Evolutionary conservation across 1,140 invertebrate species (phyloP).

Genomic region (Pentalonia nigronervosa): DNA sequence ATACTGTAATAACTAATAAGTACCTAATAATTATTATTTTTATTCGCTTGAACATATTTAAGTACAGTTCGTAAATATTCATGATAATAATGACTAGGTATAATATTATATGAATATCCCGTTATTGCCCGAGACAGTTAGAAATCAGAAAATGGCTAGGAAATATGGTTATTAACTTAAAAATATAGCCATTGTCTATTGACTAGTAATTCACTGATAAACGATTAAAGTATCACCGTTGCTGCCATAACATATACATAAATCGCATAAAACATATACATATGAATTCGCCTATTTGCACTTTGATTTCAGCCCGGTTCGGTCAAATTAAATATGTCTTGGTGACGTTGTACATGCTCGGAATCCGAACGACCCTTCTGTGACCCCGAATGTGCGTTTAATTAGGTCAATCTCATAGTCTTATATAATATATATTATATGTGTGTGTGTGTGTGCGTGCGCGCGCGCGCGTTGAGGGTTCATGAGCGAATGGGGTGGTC

Average conservation of each 20-base stretch:
- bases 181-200: not conserved
- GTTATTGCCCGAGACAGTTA: too few relatives aligned
- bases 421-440: not conserved
- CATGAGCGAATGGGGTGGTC: not conserved
- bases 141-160: too few relatives aligned
- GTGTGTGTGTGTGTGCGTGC: not conserved
- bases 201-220: not conserved
- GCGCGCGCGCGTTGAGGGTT: not conserved
- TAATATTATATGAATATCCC: too few relatives aligned
- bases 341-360: not conserved
- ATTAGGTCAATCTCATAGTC: constrained; percentile 46
- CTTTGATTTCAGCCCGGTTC: not conserved
- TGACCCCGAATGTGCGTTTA: constrained; percentile 35
- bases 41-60: too few relatives aligned
- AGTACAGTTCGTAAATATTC: too few relatives aligned
- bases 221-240: not conserved
- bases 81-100: too few relatives aligned
- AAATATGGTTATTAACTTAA: too few relatives aligned
- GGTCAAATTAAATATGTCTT: not conserved
- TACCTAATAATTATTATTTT: too few relatives aligned
- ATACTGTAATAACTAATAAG: too few relatives aligned
- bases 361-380: not conserved
- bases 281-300: not conserved
- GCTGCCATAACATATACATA: not conserved
- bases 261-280: not conserved